These are phyloP conservation scores for Phaetusa simplex DNA, from an alignment of 2,113 vertebrate genomes.

Conservation along the genomic window DNA sequence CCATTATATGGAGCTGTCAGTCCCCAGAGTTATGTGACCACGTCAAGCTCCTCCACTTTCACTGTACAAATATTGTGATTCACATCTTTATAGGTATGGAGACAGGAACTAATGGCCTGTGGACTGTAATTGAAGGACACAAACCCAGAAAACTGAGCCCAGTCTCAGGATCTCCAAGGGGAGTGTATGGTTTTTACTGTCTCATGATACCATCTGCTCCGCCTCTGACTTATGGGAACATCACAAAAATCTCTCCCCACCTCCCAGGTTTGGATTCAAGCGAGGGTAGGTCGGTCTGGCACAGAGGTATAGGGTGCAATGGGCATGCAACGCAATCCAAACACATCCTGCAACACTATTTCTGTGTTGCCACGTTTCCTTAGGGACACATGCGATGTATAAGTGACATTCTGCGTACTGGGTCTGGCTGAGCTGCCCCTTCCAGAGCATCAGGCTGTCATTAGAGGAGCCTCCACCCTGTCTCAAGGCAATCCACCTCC, in stretches of 20 bases:
- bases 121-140: not conserved
- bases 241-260: not conserved
- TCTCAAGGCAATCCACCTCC: not conserved
- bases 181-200: fast-evolving
- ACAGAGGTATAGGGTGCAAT: fast-evolving
- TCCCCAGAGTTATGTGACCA: not conserved
- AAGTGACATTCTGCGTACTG: fast-evolving
- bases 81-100: not conserved
- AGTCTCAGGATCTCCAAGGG: not conserved
- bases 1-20: not conserved
- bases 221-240: not conserved
- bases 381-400: fast-evolving
- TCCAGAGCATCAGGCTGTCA: not conserved
- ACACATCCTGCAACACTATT: fast-evolving
- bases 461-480: not conserved
- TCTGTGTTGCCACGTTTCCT: not conserved
- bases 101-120: not conserved
- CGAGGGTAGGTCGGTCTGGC: not conserved
- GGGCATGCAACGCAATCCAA: not conserved
- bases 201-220: not conserved
- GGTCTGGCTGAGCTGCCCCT: not conserved
- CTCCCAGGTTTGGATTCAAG: not conserved
- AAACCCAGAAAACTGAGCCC: not conserved
- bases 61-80: no score
- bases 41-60: not conserved